Evolutionary conservation across 2,797 vertebrate species (phyloP).

Genomic region (Triplophysa bombifrons): DNA sequence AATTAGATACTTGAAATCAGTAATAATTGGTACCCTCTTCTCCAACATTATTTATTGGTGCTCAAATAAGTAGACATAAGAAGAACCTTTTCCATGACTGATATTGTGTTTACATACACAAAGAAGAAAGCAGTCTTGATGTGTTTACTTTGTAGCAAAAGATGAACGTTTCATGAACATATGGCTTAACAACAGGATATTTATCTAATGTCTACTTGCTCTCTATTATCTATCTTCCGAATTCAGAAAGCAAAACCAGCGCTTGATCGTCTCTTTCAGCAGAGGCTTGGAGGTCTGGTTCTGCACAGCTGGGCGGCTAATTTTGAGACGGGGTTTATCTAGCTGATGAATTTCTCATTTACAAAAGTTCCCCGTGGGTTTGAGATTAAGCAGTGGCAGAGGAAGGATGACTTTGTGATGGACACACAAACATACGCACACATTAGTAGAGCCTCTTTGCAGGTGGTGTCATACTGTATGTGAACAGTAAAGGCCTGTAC

Average conservation of each 20-base stretch:
- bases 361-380: slow-evolving; percentile 10
- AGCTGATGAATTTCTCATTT: slow-evolving; percentile 39
- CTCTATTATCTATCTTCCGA: neutral
- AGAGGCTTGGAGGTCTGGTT: neutral
- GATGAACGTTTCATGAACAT: slow-evolving; percentile 19
- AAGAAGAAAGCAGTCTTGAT: neutral
- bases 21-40: too few relatives aligned
- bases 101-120: neutral
- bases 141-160: neutral
- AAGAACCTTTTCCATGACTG: neutral
- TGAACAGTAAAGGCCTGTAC: slow-evolving; percentile 5
- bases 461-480: slow-evolving; percentile 27
- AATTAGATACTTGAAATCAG: too few relatives aligned
- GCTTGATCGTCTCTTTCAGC: neutral
- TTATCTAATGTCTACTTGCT: neutral
- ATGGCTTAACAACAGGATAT: neutral
- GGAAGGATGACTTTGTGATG: slow-evolving; percentile 10
- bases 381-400: slow-evolving; percentile 23
- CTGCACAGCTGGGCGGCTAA: slow-evolving; percentile 32
- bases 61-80: neutral
- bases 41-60: neutral
- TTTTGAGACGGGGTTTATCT: slow-evolving; percentile 24
- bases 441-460: slow-evolving; percentile 9
- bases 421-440: slow-evolving; percentile 20
- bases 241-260: neutral